Percentiles rank a stretch among this genome's conserved stretches.
Evolutionary conservation across 2,888 invertebrate species (phyloP).

Genomic region (Polydrusus tereticollis): DNA sequence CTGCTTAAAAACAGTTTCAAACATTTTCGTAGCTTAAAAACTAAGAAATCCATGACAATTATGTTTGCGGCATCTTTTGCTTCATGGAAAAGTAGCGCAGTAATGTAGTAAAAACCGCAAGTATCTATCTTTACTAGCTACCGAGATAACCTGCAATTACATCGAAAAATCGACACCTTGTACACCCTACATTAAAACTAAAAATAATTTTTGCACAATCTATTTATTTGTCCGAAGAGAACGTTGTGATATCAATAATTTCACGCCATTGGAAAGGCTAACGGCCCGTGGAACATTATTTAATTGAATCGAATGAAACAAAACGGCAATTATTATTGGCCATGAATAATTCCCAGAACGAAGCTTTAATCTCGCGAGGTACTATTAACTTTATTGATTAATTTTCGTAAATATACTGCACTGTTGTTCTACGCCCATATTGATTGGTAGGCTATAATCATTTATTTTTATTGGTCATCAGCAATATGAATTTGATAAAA

Average conservation of each 20-base stretch:
- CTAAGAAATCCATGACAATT: too few relatives aligned
- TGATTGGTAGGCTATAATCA: slow-evolving; percentile 16
- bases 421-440: slow-evolving; percentile 18
- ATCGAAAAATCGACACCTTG: too few relatives aligned
- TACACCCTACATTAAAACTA: neutral
- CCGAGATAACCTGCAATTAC: too few relatives aligned
- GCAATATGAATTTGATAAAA: neutral
- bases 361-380: slow-evolving; percentile 16
- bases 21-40: too few relatives aligned
- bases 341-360: slow-evolving; percentile 21
- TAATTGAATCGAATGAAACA: slow-evolving; percentile 23
- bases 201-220: neutral
- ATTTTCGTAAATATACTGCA: slow-evolving; percentile 20
- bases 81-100: too few relatives aligned
- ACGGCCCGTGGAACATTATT: slow-evolving; percentile 21
- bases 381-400: slow-evolving; percentile 22
- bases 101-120: too few relatives aligned
- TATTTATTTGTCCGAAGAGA: neutral
- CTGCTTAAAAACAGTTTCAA: too few relatives aligned
- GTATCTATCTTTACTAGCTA: too few relatives aligned
- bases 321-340: slow-evolving; percentile 15
- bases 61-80: too few relatives aligned
- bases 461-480: slow-evolving; percentile 11
- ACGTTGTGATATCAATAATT: neutral
- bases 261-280: slow-evolving; percentile 5